Conservation (phyloP, 2,113 vertebrate genomes). For the Gyps fulvus region DNA sequence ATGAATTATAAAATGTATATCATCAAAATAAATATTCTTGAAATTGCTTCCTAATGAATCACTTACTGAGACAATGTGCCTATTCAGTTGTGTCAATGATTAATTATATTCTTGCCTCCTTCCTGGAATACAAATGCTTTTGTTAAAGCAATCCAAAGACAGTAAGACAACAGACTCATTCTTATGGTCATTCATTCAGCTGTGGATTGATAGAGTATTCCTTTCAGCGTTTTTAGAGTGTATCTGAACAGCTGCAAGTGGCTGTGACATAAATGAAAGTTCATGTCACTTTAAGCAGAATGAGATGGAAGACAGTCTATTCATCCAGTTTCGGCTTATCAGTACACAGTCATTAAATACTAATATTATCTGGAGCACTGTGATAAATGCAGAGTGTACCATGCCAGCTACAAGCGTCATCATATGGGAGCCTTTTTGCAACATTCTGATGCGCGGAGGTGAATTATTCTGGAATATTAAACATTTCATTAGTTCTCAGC, state of each 20-base stretch:
- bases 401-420: not conserved
- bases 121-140: slow-evolving; percentile 63
- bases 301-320: slow-evolving; percentile 31
- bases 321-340: slow-evolving; percentile 35
- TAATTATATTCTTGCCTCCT: slow-evolving; percentile 65
- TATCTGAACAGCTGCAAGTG: slow-evolving; percentile 55
- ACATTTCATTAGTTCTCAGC: slow-evolving; percentile 20
- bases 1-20: slow-evolving; percentile 53
- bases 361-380: slow-evolving; percentile 28
- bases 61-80: slow-evolving; percentile 26
- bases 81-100: slow-evolving; percentile 69
- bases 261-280: slow-evolving; percentile 40
- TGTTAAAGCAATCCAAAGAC: slow-evolving; percentile 29
- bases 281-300: slow-evolving; percentile 38
- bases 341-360: slow-evolving; percentile 39
- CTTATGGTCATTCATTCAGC: slow-evolving; percentile 4
- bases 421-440: slow-evolving; percentile 26
- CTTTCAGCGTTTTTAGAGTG: slow-evolving; percentile 22
- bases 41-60: slow-evolving; percentile 62
- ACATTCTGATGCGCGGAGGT: not conserved
- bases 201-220: slow-evolving; percentile 42
- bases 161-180: slow-evolving; percentile 55
- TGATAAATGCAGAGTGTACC: not conserved
- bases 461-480: slow-evolving; percentile 39
- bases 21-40: slow-evolving; percentile 58